These are phyloP conservation scores for Bradypus variegatus DNA, from an alignment of 2,797 vertebrate genomes.

Conservation along the genomic window DNA sequence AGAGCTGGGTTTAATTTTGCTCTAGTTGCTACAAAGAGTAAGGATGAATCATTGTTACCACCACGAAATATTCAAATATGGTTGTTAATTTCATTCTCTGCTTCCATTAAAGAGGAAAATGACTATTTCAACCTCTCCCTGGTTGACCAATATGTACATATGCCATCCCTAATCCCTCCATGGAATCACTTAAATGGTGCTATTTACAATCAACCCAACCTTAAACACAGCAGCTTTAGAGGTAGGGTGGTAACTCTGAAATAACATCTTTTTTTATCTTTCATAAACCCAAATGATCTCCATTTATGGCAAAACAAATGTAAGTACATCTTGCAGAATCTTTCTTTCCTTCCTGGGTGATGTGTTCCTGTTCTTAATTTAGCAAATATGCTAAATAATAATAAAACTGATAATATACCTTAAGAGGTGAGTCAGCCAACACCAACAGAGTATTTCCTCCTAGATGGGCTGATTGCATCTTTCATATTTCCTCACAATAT, in stretches of 20 bases:
- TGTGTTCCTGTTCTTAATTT: slow-evolving; percentile 34
- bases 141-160: slow-evolving; percentile 59
- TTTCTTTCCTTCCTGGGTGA: neutral
- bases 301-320: slow-evolving; percentile 46
- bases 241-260: slow-evolving; percentile 62
- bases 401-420: slow-evolving; percentile 28
- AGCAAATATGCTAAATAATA: slow-evolving; percentile 26
- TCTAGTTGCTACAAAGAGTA: slow-evolving; percentile 16
- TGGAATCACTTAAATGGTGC: slow-evolving; percentile 63
- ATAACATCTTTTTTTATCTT: slow-evolving; percentile 59
- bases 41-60: slow-evolving; percentile 68
- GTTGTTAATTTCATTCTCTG: slow-evolving; percentile 64
- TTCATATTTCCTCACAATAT: slow-evolving; percentile 19
- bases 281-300: slow-evolving; percentile 55
- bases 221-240: slow-evolving; percentile 57
- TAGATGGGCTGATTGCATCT: neutral
- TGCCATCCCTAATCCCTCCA: slow-evolving; percentile 50
- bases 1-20: slow-evolving; percentile 63
- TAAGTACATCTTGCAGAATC: slow-evolving; percentile 32
- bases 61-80: slow-evolving; percentile 63
- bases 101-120: slow-evolving; percentile 71
- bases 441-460: slow-evolving; percentile 16
- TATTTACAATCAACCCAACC: slow-evolving; percentile 63
- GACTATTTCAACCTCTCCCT: slow-evolving; percentile 72
- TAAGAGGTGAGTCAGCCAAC: slow-evolving; percentile 26